Evolutionary conservation across 1,140 invertebrate genomes (phyloP).

Genomic region (Lepidurus couesii): DNA sequence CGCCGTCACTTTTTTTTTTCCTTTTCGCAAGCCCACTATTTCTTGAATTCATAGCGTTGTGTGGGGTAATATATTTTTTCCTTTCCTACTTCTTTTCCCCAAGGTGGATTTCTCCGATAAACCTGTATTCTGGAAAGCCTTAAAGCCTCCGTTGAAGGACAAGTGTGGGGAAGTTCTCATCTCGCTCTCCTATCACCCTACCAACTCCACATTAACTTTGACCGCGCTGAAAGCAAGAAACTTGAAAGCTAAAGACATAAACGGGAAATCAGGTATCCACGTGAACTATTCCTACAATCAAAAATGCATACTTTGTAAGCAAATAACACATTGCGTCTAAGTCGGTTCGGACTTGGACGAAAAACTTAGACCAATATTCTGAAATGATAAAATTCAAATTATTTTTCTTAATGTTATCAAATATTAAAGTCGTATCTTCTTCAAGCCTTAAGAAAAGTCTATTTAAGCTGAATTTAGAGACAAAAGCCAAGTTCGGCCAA

Average conservation of each 20-base stretch:
- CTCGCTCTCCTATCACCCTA: constrained; percentile 82
- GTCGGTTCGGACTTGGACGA: no score
- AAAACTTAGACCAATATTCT: no score
- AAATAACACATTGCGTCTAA: background rate
- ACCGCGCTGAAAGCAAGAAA: constrained; percentile 85
- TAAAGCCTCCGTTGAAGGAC: constrained; percentile 82
- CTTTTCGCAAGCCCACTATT: no score
- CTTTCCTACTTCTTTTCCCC: constrained; percentile 7
- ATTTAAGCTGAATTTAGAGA: background rate
- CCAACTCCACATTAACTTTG: constrained; percentile 75
- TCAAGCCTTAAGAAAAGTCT: background rate
- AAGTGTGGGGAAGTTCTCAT: constrained; percentile 74
- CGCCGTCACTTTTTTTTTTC: no score
- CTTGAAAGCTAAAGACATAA: constrained; percentile 88
- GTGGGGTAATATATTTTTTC: background rate
- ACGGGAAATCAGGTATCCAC: constrained; percentile 81
- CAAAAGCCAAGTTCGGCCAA: background rate
- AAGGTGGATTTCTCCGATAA: constrained; percentile 87
- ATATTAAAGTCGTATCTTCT: background rate
- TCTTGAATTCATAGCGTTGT: background rate
- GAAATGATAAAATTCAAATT: background rate
- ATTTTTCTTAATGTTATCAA: background rate
- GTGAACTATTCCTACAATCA: background rate
- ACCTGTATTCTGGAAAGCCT: constrained; percentile 81
- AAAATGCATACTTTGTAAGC: background rate